phyloP scores from a whole-genome alignment of 1,140 invertebrate species.

The Wiebesia pumilae region DNA sequence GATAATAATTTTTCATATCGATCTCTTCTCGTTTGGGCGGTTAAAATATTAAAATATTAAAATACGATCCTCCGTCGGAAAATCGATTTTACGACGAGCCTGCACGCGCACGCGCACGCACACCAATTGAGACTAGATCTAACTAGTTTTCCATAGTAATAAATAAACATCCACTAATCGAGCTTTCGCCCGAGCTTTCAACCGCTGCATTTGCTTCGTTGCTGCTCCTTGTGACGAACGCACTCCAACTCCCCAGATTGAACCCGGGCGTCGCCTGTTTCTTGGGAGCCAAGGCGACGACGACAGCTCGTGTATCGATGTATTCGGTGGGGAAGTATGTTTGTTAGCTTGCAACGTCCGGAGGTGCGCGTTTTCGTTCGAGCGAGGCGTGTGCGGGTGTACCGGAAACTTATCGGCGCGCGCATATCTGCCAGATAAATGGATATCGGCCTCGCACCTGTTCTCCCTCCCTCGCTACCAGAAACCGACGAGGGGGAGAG shows the following conservation, averaged over 20 bases:
- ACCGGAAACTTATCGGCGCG: conserved; percentile 27
- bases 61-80: background rate
- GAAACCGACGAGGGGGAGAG: background rate
- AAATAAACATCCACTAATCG: background rate
- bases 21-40: too few species aligned
- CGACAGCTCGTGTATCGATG: background rate
- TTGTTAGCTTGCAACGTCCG: background rate
- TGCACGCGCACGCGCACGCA: too few species aligned
- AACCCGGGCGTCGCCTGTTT: too few species aligned
- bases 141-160: background rate
- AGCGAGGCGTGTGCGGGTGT: background rate
- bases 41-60: too few species aligned
- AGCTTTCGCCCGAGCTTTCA: background rate
- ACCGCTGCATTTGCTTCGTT: background rate
- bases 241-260: too few species aligned
- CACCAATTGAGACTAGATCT: background rate
- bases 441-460: conserved; percentile 57
- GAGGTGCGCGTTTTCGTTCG: background rate
- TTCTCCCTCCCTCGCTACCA: background rate
- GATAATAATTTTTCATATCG: background rate
- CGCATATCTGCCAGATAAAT: conserved; percentile 52
- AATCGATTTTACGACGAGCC: background rate
- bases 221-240: too few species aligned
- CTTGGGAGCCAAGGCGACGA: background rate
- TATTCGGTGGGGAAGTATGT: background rate